Conservation (phyloP, 2,888 invertebrate species). For the Polia nebulosa region DNA sequence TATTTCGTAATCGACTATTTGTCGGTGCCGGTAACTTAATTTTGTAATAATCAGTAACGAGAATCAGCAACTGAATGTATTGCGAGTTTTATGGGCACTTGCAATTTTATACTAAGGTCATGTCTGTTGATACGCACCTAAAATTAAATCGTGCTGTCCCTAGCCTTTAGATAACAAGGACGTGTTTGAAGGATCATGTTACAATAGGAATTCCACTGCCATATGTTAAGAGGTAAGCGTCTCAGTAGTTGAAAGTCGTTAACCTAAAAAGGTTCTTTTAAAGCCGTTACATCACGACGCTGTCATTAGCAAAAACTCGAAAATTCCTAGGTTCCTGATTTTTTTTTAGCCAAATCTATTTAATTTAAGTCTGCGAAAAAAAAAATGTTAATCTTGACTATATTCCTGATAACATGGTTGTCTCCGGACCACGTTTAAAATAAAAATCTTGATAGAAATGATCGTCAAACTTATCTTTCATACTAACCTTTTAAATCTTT, state of each 20-base stretch:
- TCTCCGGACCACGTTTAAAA: too few species aligned
- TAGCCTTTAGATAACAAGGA: constrained; percentile 55
- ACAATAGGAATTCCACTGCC: neutral
- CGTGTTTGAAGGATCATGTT: constrained; percentile 22
- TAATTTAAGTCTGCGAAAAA: too few species aligned
- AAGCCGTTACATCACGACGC: neutral
- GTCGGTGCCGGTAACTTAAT: neutral
- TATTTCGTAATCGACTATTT: neutral
- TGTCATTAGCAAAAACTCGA: too few species aligned
- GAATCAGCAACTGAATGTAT: constrained; percentile 18
- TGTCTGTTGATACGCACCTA: constrained; percentile 53
- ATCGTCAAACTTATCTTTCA: too few species aligned
- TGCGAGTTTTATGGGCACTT: constrained; percentile 35
- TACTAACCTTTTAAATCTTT: too few species aligned
- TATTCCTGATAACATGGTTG: too few species aligned
- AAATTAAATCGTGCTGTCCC: constrained; percentile 39
- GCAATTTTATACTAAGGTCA: constrained; percentile 62
- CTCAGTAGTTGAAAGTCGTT: neutral
- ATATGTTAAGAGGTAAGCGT: neutral
- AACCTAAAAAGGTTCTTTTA: too few species aligned
- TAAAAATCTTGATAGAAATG: too few species aligned
- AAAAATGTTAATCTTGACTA: too few species aligned
- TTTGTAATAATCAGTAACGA: constrained; percentile 2
- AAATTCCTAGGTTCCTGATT: too few species aligned
- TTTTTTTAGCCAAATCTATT: too few species aligned